These are phyloP conservation scores for Menura novaehollandiae DNA, from an alignment of 2,113 vertebrate species.

Conservation along the genomic window DNA sequence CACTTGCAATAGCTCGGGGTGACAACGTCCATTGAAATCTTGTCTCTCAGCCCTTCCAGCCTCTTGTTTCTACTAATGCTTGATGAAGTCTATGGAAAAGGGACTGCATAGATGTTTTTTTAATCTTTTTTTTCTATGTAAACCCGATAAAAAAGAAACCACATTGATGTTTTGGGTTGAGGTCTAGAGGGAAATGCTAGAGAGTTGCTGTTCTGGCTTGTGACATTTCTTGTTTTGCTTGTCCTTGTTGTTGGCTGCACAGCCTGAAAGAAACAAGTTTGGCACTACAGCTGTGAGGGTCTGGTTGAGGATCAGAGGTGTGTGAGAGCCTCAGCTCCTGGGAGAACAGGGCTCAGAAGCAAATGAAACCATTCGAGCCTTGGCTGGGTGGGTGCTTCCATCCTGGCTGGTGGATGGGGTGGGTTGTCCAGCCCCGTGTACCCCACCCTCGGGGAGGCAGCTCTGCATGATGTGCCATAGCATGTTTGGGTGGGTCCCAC, in stretches of 20 bases:
- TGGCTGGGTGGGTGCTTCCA: background rate
- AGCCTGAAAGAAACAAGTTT: background rate
- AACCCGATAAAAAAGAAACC: background rate
- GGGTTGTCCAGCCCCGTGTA: background rate
- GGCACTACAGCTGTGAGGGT: background rate
- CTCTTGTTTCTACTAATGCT: background rate
- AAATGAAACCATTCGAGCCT: background rate
- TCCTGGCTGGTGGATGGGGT: background rate
- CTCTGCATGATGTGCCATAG: fast-evolving
- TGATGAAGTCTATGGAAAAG: background rate
- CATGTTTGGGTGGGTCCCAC: background rate
- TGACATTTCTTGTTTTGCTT: background rate
- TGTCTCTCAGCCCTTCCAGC: background rate
- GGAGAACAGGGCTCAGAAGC: background rate
- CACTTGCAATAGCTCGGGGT: fast-evolving
- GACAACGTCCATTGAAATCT: background rate
- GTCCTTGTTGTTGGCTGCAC: background rate
- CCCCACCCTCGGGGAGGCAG: background rate
- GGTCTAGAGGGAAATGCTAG: background rate
- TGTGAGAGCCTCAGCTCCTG: background rate
- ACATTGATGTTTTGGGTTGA: background rate
- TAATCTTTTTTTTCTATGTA: background rate
- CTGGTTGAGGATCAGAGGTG: background rate
- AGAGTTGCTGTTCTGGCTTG: background rate
- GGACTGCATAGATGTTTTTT: fast-evolving